Evolutionary conservation across 2,797 vertebrate species (phyloP).

Genomic region (Lepilemur septentrionalis): DNA sequence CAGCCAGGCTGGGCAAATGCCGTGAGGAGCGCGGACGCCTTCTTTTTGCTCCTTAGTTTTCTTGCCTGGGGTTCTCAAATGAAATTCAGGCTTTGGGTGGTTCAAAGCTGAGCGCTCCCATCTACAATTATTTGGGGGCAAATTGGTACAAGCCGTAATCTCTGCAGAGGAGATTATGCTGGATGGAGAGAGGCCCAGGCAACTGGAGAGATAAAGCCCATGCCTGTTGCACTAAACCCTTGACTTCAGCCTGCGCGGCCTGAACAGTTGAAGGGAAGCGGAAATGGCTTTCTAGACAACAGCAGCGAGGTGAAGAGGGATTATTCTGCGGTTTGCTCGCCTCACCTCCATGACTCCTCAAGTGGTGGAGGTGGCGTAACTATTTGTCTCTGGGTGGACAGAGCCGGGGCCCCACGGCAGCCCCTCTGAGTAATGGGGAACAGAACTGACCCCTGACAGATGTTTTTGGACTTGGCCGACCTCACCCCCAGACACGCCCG

Average conservation of each 20-base stretch:
- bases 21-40: background rate
- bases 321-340: background rate
- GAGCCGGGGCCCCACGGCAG: background rate
- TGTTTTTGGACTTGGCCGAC: background rate
- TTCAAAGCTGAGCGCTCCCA: slow-evolving; percentile 60
- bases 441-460: background rate
- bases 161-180: slow-evolving; percentile 75
- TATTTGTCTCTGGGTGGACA: background rate
- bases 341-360: background rate
- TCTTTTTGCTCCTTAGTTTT: background rate
- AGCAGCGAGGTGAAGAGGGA: slow-evolving; percentile 34
- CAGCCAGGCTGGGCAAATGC: background rate
- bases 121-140: slow-evolving; percentile 66
- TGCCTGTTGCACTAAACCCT: slow-evolving; percentile 57
- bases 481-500: background rate
- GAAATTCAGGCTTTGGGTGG: slow-evolving; percentile 50
- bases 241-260: background rate
- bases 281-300: slow-evolving; percentile 53
- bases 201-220: slow-evolving; percentile 65
- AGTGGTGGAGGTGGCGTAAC: background rate
- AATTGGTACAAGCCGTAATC: slow-evolving; percentile 78
- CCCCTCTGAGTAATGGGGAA: background rate
- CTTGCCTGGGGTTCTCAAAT: slow-evolving; percentile 49
- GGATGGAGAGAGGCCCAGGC: slow-evolving; percentile 71
- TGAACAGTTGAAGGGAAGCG: slow-evolving; percentile 33